Evolutionary conservation across 2,113 vertebrate genomes (phyloP).

Genomic region (Thermophis baileyi): DNA sequence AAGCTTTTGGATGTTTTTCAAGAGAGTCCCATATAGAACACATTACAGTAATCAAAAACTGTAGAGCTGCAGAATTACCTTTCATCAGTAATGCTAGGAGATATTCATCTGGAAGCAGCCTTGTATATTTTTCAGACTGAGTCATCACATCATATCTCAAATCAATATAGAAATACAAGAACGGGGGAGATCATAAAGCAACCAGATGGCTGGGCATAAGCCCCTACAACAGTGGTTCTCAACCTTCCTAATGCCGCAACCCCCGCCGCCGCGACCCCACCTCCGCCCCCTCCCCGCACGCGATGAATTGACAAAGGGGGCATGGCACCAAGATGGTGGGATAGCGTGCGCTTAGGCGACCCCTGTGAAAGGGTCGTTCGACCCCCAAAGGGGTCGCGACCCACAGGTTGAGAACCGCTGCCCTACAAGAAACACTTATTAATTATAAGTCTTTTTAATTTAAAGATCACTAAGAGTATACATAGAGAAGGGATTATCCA

Average conservation of each 20-base stretch:
- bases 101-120: neutral
- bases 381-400: too few relatives aligned
- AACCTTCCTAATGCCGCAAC: too few relatives aligned
- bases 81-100: neutral
- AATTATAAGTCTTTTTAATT: neutral
- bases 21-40: neutral
- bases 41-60: neutral
- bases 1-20: neutral
- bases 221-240: too few relatives aligned
- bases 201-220: too few relatives aligned
- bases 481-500: neutral
- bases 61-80: neutral
- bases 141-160: neutral
- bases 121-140: neutral
- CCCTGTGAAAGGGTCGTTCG: too few relatives aligned
- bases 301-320: too few relatives aligned
- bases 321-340: too few relatives aligned
- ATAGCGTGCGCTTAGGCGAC: too few relatives aligned
- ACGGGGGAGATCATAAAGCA: neutral
- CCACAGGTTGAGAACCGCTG: too few relatives aligned
- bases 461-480: neutral
- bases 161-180: neutral
- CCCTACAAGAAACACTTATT: neutral
- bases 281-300: too few relatives aligned
- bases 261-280: too few relatives aligned